Base-by-base conservation (phyloP, 1,140 invertebrate species). In the Brachionus angularis region DNA sequence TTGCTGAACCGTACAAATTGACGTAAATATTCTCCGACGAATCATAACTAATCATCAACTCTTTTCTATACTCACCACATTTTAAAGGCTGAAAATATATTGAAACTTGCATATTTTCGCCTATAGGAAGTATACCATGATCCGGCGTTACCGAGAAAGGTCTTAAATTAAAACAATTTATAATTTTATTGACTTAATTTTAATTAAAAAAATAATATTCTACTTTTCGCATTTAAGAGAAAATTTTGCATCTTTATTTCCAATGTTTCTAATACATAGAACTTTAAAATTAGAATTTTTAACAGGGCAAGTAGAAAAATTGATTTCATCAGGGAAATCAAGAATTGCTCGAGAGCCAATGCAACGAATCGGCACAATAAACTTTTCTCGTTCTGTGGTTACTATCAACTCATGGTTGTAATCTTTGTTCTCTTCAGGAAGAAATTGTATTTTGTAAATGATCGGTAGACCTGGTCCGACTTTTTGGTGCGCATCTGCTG, bases 271-370 rank as follows among this genome's bases (percentile, higher is more conserved):
- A 33, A 83, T 76, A 39, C 81, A 74, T 42, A 82, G 73, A n/a
- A 78, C 81, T 53, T 78, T 81, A 16, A 21, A 21, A 10, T 75
- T 75, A 46, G 77, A 47, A 61, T 81, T 76, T 71, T 82, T 81
- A 0, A 83, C 80, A 42, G 80, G 80, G 64, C 76, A 75, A 12
- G 74, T 67, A 14, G 76, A 76, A 62, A 82, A 82, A 34, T 77
- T 72, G 1, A 83, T 76, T 21, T 78, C 75, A 74, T 83, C 82
- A 0, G 80, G 80, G 62, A 83, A 82, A 72, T 83, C 82, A 5
- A 83, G 73, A 27, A 82, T 76, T 0, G 78, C 80, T 55, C 82
- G 69, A 1, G 81, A 75, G 44, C 82, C 81, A 64, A 83, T 78
- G 27, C 78, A 79, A 36, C 71, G 73, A 14, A 83, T 77, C 5